Evolutionary conservation across 2,888 invertebrate species (phyloP), one percentile per base, ranked within the genome.

Genomic region (Morinoia aosen): DNA sequence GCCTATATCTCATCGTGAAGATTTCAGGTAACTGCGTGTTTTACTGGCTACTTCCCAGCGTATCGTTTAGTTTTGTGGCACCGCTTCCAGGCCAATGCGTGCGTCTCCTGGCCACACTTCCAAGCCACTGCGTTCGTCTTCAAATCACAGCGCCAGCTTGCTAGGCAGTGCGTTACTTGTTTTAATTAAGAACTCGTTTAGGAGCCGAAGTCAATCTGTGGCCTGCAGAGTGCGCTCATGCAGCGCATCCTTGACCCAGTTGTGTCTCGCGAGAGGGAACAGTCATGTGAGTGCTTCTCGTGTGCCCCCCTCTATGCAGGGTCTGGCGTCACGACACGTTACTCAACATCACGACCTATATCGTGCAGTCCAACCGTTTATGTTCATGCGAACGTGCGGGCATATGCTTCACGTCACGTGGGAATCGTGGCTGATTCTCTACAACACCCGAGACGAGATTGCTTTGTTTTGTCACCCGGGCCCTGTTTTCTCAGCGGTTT

Each of bases 201-300:
- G 76, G 8, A 76, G 33, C 76, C 16, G 25, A 76, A 16, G 33
- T 76, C 76, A 19, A 33, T 76, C 25, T 19, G 76, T 16, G 10
- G 76, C 25, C 76, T 33, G 76, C 76, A 33, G 33, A 33, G 76
- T 33, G 76, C 19, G 76, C 33, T 76, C 33, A 8, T 76, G 76
- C 76, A 16, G 33, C 10, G 57, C 58, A 93, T 57, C 93, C 93
- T 93, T 93, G 93, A 93, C 93, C 93, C 93, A 93, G 93, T 33
- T 93, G 93, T 93, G 93, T 0, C 1, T 58, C 33, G 91, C 91
- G 91, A 91, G 56, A 40, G 91, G 39, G 91, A 88, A 40, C 14
- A 91, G 93, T 90, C 57, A 16, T 56, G 93, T 25, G 93, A 33
- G 56, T 19, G n/a, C 57, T 25, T 93, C 57, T 5, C 16, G 93